Base-by-base conservation (phyloP, 2,113 vertebrate species). In the Phainopepla nitens region DNA sequence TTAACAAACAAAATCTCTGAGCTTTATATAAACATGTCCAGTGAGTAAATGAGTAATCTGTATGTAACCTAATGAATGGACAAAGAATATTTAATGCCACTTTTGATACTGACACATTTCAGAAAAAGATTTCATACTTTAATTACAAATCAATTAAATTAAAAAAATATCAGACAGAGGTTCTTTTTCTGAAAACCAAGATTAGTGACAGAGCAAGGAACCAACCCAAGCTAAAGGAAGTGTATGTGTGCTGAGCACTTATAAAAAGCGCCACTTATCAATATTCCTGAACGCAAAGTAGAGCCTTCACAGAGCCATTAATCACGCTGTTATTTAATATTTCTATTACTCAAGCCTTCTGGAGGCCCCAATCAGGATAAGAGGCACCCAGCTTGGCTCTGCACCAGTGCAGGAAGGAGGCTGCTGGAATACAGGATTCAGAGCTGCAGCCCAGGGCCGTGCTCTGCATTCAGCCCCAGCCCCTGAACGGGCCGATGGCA, bases 271-370 rank as follows among this genome's bases (percentile, higher is more conserved):
- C 45, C 58, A 89, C 87, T 84, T 90, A 93, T 82, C 87, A 79
- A 79, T 94, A 85, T 87, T 87, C 92, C 90, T 51, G 51, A 69
- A 72, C 7, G 14, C 36, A 11, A 29, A 82, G 93, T 0, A 69
- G 91, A 79, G 70, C 83, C 87, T 33, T 80, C 62, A 51, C 81
- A 45, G n/a, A 82, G 90, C 13, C 91, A 96, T 96, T 96, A 89
- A 94, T 96, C 93, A 93, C 15, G 1, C 5, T n/a, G 70, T 76
- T 96, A 91, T 93, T 96, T 94, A 87, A 80, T 79, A 94, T 76
- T 96, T 44, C 95, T 89, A 39, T 79, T 89, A 53, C 61, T 28
- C 51, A 20, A 17, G 91, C 69, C 36, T 83, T 95, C 87, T 1
- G 29, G 62, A 78, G 93, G 93, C 57, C 89, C 91, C 92, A 85